Evolutionary conservation across 2,113 vertebrate species (phyloP).

Genomic region (Albula goreensis): DNA sequence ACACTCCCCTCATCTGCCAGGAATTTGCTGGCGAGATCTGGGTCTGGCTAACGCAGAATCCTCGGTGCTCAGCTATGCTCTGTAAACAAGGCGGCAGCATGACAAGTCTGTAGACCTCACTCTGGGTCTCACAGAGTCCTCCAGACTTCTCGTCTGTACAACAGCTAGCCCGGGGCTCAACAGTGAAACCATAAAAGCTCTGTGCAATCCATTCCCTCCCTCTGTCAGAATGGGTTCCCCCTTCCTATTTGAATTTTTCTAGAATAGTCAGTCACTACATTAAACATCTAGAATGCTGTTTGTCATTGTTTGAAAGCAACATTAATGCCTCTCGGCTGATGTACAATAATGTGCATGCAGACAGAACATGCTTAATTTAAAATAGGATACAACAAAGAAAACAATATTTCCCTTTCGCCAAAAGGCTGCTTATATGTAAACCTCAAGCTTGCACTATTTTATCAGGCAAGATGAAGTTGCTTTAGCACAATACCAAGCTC

Average conservation of each 20-base stretch:
- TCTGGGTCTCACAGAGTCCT: constrained; percentile 22
- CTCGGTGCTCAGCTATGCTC: constrained; percentile 47
- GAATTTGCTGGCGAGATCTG: constrained; percentile 66
- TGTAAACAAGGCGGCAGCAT: constrained; percentile 58
- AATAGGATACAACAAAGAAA: neutral
- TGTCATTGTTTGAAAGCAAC: too few relatives aligned
- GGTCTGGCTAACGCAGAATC: constrained; percentile 55
- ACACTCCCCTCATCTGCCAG: constrained; percentile 65
- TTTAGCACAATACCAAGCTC: constrained; percentile 24
- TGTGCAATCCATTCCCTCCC: neutral
- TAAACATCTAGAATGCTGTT: neutral
- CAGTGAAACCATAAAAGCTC: constrained; percentile 15
- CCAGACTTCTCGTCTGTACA: constrained; percentile 26
- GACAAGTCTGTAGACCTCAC: constrained; percentile 33
- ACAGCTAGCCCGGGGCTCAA: constrained; percentile 10
- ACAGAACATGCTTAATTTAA: neutral
- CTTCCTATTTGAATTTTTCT: neutral
- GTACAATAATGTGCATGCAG: neutral
- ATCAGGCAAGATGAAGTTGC: constrained; percentile 42
- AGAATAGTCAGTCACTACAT: neutral
- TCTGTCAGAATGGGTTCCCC: neutral
- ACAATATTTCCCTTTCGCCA: neutral
- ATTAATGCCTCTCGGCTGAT: too few relatives aligned
- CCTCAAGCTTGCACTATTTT: constrained; percentile 24
- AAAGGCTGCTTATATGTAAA: neutral